A percentile compares a stretch with the other conserved stretches of the same genome.
Conservation (phyloP, 2,888 invertebrate species). For the Hipparchia sbordonii region DNA sequence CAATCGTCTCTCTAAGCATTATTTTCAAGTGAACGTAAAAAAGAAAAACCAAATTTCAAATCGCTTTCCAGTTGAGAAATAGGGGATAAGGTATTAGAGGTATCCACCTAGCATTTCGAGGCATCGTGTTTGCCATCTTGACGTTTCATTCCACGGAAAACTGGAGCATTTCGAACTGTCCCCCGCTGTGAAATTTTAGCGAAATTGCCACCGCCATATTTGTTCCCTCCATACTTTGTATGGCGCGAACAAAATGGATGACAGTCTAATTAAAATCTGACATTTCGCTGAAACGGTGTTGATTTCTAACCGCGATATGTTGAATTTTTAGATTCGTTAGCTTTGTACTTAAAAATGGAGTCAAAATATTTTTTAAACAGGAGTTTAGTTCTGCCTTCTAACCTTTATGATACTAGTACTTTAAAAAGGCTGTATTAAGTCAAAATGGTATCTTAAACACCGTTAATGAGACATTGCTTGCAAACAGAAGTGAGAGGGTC, state of each 20-base stretch:
- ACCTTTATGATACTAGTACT: too few relatives aligned
- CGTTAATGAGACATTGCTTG: too few relatives aligned
- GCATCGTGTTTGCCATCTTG: slow-evolving; percentile 36
- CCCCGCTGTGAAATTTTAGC: slow-evolving; percentile 42
- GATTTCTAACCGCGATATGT: slow-evolving; percentile 6
- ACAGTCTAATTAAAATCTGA: slow-evolving; percentile 33
- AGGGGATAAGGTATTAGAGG: not conserved
- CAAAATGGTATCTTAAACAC: too few relatives aligned
- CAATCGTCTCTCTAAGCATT: not conserved
- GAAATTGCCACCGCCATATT: slow-evolving; percentile 41
- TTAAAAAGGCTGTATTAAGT: too few relatives aligned
- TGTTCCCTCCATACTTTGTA: slow-evolving; percentile 16
- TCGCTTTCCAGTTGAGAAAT: not conserved
- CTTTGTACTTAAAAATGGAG: not conserved
- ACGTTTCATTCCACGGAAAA: slow-evolving; percentile 34
- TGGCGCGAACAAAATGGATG: slow-evolving; percentile 17
- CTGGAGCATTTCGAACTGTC: slow-evolving; percentile 40
- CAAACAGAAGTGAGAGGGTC: too few relatives aligned
- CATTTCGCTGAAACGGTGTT: slow-evolving; percentile 10
- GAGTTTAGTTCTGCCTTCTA: too few relatives aligned
- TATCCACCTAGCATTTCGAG: slow-evolving; percentile 9
- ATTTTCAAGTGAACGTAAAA: not conserved
- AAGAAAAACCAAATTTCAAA: not conserved
- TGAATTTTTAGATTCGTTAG: not conserved
- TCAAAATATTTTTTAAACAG: not conserved